Evolutionary conservation across 2,797 vertebrate species (phyloP).

Genomic region (Enoplosus armatus): DNA sequence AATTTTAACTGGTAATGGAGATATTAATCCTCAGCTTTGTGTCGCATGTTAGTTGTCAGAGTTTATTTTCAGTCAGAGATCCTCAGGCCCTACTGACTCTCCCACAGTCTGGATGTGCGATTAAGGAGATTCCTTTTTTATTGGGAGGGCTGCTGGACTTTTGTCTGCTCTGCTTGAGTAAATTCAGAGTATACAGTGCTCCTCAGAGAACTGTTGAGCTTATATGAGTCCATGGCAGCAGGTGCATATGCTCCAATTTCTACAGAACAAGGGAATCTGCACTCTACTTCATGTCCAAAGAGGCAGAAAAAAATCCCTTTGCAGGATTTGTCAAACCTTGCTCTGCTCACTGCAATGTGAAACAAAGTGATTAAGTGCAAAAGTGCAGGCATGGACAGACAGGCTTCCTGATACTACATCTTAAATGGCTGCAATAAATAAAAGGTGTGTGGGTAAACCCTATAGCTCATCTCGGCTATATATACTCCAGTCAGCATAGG

Average conservation of each 20-base stretch:
- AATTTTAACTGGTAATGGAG: background rate
- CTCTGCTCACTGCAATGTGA: slow-evolving; percentile 34
- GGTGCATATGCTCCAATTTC: slow-evolving; percentile 39
- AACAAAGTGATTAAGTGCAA: slow-evolving; percentile 34
- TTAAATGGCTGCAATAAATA: slow-evolving; percentile 20
- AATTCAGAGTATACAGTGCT: slow-evolving; percentile 37
- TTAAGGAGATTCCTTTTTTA: slow-evolving; percentile 36
- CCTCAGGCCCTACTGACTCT: slow-evolving; percentile 15
- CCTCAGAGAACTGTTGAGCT: slow-evolving; percentile 21
- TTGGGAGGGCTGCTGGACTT: slow-evolving; percentile 33
- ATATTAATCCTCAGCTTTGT: background rate
- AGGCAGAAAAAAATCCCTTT: slow-evolving; percentile 16
- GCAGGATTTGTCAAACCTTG: slow-evolving; percentile 31
- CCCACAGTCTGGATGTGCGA: slow-evolving; percentile 10
- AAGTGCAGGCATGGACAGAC: slow-evolving; percentile 34
- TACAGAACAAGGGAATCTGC: slow-evolving; percentile 36
- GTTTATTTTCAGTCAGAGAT: slow-evolving; percentile 17
- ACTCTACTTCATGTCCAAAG: slow-evolving; percentile 40
- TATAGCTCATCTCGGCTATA: slow-evolving; percentile 1
- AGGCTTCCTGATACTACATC: slow-evolving; percentile 18
- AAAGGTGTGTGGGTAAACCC: slow-evolving; percentile 11
- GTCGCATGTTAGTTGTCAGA: background rate
- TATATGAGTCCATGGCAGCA: slow-evolving; percentile 21
- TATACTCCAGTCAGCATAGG: background rate
- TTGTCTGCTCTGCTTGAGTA: slow-evolving; percentile 37